These are phyloP conservation scores for Torymus aiolomorphi DNA, from an alignment of 2,888 invertebrate genomes.

Conservation along the genomic window DNA sequence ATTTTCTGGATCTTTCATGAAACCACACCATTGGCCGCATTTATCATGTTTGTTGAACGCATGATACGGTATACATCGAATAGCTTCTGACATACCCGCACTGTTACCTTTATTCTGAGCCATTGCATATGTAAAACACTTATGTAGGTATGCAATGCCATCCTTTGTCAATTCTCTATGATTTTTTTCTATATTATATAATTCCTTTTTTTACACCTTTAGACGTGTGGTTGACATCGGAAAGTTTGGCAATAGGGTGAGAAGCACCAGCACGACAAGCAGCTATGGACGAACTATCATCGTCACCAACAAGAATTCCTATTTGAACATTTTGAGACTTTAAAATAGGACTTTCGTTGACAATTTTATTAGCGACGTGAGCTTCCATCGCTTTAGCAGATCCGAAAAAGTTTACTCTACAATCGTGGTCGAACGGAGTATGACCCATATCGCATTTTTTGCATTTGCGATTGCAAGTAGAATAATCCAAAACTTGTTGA, in stretches of 20 bases:
- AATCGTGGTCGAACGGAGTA: conserved; percentile 57
- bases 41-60: too few relatives aligned
- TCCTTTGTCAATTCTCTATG: conserved; percentile 54
- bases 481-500: conserved; percentile 58
- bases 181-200: conserved; percentile 56
- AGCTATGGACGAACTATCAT: conserved; percentile 62
- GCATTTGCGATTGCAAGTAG: conserved; percentile 61
- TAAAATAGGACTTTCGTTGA: conserved; percentile 54
- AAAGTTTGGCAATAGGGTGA: conserved; percentile 59
- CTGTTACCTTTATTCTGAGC: conserved; percentile 43
- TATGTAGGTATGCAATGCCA: conserved; percentile 57
- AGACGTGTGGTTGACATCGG: conserved; percentile 60
- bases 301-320: conserved; percentile 10
- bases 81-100: conserved; percentile 43
- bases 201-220: conserved; percentile 53
- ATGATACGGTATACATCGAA: conserved; percentile 56
- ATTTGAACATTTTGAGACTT: conserved; percentile 56
- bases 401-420: conserved; percentile 61
- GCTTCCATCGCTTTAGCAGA: conserved; percentile 66
- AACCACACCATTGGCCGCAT: too few relatives aligned
- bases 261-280: conserved; percentile 54
- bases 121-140: conserved; percentile 61
- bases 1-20: too few relatives aligned
- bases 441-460: conserved; percentile 58
- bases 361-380: conserved; percentile 58